Percentiles rank a stretch among this genome's conserved stretches.
Conservation (phyloP, 1,140 invertebrate species). For the Euura lappo region DNA sequence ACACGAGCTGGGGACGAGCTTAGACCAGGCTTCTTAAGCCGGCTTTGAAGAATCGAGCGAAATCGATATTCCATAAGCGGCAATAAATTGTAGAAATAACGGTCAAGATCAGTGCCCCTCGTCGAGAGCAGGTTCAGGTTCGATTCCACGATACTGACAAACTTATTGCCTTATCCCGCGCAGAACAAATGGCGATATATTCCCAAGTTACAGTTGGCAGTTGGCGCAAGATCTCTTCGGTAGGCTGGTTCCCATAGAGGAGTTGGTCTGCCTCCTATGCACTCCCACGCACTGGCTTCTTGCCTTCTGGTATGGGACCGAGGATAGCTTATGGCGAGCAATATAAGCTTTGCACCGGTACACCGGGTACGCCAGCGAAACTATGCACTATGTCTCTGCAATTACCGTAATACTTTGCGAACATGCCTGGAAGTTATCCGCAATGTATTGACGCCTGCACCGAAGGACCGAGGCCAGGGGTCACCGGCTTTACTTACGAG, state of each 20-base stretch:
- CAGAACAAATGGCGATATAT: slow-evolving; percentile 48
- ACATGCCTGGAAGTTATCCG: slow-evolving; percentile 28
- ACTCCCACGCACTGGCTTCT: slow-evolving; percentile 41
- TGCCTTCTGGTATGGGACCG: slow-evolving; percentile 33
- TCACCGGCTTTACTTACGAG: slow-evolving; percentile 15
- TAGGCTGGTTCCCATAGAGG: slow-evolving; percentile 17
- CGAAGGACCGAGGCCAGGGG: slow-evolving; percentile 20
- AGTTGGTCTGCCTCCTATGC: slow-evolving; percentile 18
- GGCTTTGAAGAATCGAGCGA: slow-evolving; percentile 5
- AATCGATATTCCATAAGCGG: slow-evolving; percentile 13
- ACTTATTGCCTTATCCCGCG: slow-evolving; percentile 42
- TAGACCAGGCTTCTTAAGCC: too few species aligned
- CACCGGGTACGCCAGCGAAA: slow-evolving; percentile 14
- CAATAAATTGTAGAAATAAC: slow-evolving; percentile 24
- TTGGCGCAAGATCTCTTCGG: slow-evolving; percentile 13
- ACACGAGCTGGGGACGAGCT: neutral
- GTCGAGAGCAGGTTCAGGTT: slow-evolving; percentile 26
- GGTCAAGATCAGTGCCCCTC: slow-evolving; percentile 26
- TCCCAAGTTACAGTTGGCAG: slow-evolving; percentile 26
- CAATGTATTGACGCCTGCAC: slow-evolving; percentile 25
- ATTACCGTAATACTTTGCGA: slow-evolving; percentile 50
- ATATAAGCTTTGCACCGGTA: neutral
- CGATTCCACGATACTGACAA: slow-evolving; percentile 46
- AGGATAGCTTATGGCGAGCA: slow-evolving; percentile 11
- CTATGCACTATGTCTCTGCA: slow-evolving; percentile 31